Percentiles rank a stretch among this genome's conserved stretches.
phyloP scores from a whole-genome alignment of 1,140 invertebrate species.

The Philopotamus ludificatus region DNA sequence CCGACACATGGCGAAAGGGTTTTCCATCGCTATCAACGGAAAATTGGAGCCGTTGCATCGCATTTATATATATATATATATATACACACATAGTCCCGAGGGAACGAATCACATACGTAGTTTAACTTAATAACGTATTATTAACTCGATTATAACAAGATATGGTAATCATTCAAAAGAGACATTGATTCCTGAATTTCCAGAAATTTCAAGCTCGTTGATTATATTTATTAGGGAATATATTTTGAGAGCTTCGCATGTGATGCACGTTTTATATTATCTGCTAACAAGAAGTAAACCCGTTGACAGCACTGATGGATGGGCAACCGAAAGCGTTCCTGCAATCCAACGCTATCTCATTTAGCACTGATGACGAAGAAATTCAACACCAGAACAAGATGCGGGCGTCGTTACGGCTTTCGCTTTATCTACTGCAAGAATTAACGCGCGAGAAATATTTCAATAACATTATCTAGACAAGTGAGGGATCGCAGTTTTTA shows the following conservation, averaged over 20 bases:
- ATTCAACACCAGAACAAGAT: background rate
- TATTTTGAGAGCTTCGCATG: too few relatives aligned
- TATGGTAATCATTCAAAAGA: too few relatives aligned
- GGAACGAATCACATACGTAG: too few relatives aligned
- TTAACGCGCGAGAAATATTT: conserved; percentile 22
- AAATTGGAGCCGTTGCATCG: background rate
- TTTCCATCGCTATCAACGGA: conserved; percentile 26
- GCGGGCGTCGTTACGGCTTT: conserved; percentile 15
- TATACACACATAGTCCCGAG: too few relatives aligned
- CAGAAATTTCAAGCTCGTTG: too few relatives aligned
- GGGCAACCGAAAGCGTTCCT: conserved; percentile 18
- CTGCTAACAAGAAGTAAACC: conserved; percentile 34
- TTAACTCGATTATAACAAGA: too few relatives aligned
- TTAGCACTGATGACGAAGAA: conserved; percentile 17
- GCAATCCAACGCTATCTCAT: conserved; percentile 24
- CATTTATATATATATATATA: too few relatives aligned
- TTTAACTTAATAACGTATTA: too few relatives aligned
- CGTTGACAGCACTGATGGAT: conserved; percentile 38
- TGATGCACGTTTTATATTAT: too few relatives aligned
- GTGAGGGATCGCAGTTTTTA: background rate
- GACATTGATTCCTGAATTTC: too few relatives aligned
- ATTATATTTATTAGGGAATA: too few relatives aligned
- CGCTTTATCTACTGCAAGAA: background rate
- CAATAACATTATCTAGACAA: background rate
- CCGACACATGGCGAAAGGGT: conserved; percentile 27